A percentile compares a stretch with the other conserved stretches of the same genome.
phyloP scores from a whole-genome alignment of 2,113 vertebrate species.

The Xiphorhynchus elegans region DNA sequence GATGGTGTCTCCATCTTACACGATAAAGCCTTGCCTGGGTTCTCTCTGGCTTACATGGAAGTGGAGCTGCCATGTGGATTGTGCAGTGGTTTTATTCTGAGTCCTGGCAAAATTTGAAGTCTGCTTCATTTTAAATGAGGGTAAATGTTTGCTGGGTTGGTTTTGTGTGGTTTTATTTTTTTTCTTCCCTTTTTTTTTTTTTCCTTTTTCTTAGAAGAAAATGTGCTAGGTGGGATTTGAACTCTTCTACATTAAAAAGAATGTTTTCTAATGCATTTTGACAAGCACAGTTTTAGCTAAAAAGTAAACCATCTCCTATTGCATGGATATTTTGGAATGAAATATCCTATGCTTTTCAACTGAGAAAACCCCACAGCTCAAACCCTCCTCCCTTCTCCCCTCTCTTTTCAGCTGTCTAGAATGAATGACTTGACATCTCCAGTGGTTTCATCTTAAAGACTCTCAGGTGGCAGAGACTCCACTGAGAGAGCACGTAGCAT shows the following conservation, averaged over 20 bases:
- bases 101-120: background rate
- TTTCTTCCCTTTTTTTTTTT: background rate
- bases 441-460: background rate
- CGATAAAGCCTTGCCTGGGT: background rate
- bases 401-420: background rate
- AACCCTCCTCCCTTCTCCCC: background rate
- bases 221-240: background rate
- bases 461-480: background rate
- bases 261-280: background rate
- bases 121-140: background rate
- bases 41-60: accelerated
- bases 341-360: background rate
- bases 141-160: background rate
- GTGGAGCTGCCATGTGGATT: background rate
- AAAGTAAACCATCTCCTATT: background rate
- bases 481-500: background rate
- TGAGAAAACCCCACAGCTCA: background rate
- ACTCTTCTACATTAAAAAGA: background rate
- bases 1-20: background rate
- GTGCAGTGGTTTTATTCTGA: background rate
- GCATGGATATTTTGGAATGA: background rate
- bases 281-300: background rate
- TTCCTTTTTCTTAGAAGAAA: background rate
- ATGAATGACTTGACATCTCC: accelerated
- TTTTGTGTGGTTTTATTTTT: background rate